phyloP scores from a whole-genome alignment of 2,888 invertebrate genomes.

The Alsophila aescularia region DNA sequence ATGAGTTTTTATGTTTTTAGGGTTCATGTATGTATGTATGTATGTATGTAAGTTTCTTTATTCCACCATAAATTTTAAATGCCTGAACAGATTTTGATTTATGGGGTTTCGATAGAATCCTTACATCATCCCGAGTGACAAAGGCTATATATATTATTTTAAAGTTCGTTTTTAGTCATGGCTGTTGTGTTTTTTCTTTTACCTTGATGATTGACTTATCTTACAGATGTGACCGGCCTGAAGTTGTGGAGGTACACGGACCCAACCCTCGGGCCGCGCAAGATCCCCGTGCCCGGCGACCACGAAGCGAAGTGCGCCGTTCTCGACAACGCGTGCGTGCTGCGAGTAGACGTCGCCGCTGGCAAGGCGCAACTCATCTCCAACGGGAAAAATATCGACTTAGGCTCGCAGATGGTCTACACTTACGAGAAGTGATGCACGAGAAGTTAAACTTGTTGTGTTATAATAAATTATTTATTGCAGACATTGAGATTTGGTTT shows the following conservation, averaged over 20 bases:
- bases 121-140: too few relatives aligned
- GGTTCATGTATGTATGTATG: too few relatives aligned
- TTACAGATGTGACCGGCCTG: constrained; percentile 85
- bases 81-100: too few relatives aligned
- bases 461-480: constrained; percentile 42
- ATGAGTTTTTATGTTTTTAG: too few relatives aligned
- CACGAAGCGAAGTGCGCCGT: constrained; percentile 85
- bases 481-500: constrained; percentile 10
- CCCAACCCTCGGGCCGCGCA: constrained; percentile 89
- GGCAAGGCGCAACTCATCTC: constrained; percentile 71
- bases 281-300: constrained; percentile 88
- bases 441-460: constrained; percentile 34
- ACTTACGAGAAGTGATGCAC: constrained; percentile 69
- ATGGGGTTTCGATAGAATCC: too few relatives aligned
- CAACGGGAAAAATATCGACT: constrained; percentile 70
- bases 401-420: constrained; percentile 84
- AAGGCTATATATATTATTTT: too few relatives aligned
- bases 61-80: too few relatives aligned
- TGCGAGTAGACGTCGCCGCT: constrained; percentile 76
- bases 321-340: constrained; percentile 76
- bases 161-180: too few relatives aligned
- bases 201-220: constrained; percentile 36
- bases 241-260: constrained; percentile 92
- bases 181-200: too few relatives aligned
- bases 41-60: too few relatives aligned